phyloP scores from a whole-genome alignment of 1,140 invertebrate genomes.

The Dicyema japonicum region DNA sequence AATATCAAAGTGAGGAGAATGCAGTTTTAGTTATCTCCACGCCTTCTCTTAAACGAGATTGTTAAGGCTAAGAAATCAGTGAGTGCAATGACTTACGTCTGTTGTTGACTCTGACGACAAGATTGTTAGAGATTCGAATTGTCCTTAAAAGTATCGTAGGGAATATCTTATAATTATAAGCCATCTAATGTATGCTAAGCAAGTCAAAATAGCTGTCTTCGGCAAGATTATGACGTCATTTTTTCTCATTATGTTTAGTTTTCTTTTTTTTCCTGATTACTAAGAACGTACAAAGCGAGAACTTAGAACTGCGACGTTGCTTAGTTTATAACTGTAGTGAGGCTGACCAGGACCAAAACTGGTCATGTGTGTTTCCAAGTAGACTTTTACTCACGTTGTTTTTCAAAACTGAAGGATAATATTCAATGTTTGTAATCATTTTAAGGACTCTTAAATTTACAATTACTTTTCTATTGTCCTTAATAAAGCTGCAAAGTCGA shows the following conservation, averaged over 20 bases:
- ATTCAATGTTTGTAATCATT: conserved; percentile 40
- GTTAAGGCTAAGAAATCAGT: too few species aligned
- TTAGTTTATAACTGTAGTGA: conserved; percentile 16
- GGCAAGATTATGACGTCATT: background rate
- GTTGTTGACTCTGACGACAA: too few species aligned
- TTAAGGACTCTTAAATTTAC: conserved; percentile 38
- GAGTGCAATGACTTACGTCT: too few species aligned
- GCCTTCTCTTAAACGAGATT: conserved; percentile 69
- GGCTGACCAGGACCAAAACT: conserved; percentile 48
- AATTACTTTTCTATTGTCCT: conserved; percentile 31
- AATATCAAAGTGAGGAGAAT: conserved; percentile 36
- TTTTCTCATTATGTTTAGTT: conserved; percentile 28
- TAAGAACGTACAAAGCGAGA: conserved; percentile 52
- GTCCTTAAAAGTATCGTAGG: conserved; percentile 34
- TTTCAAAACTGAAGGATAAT: conserved; percentile 42
- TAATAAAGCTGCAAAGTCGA: conserved; percentile 28
- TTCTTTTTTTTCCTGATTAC: conserved; percentile 42
- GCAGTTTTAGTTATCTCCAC: conserved; percentile 46
- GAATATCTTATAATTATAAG: conserved; percentile 68
- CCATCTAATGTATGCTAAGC: conserved; percentile 38
- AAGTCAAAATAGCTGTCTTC: conserved; percentile 35
- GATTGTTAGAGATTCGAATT: too few species aligned
- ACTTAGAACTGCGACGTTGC: conserved; percentile 29
- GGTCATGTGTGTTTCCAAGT: conserved; percentile 31
- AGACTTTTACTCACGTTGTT: conserved; percentile 35